A percentile compares a stretch with the other conserved stretches of the same genome.
Conservation (phyloP, 1,140 invertebrate species). For the Panagrolaimus sp. region DNA sequence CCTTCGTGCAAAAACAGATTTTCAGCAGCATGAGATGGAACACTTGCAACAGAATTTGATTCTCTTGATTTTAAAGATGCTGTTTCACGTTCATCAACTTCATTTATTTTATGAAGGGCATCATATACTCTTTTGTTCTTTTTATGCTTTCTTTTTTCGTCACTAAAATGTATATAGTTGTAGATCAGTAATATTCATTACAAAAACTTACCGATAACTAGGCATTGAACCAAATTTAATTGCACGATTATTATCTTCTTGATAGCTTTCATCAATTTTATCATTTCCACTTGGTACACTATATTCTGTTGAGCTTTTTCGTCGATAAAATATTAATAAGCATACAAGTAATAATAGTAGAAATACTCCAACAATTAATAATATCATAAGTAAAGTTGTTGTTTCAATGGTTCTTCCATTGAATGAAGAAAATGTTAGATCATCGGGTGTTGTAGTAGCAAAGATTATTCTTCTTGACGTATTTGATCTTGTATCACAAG, state of each 20-base stretch:
- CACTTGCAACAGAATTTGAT: constrained; percentile 30
- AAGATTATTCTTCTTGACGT: constrained; percentile 28
- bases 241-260: constrained; percentile 34
- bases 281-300: constrained; percentile 8
- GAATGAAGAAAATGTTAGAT: constrained; percentile 32
- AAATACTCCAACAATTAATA: constrained; percentile 46
- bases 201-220: constrained; percentile 33
- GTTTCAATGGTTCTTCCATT: constrained; percentile 38
- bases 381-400: constrained; percentile 47
- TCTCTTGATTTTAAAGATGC: constrained; percentile 47
- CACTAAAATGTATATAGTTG: constrained; percentile 24
- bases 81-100: constrained; percentile 53
- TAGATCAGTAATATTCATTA: neutral
- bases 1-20: neutral
- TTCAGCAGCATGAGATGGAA: neutral
- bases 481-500: constrained; percentile 68
- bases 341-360: constrained; percentile 50
- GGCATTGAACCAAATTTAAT: constrained; percentile 58
- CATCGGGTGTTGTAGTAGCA: constrained; percentile 12
- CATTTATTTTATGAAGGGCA: constrained; percentile 54
- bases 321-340: constrained; percentile 49
- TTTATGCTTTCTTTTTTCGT: constrained; percentile 56
- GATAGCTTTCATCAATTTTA: constrained; percentile 39
- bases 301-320: neutral
- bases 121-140: constrained; percentile 56